Percentiles rank a stretch among this genome's conserved stretches.
These are phyloP conservation scores for Pantherophis vulpinus DNA, from an alignment of 2,797 vertebrate genomes.

Conservation along the genomic window DNA sequence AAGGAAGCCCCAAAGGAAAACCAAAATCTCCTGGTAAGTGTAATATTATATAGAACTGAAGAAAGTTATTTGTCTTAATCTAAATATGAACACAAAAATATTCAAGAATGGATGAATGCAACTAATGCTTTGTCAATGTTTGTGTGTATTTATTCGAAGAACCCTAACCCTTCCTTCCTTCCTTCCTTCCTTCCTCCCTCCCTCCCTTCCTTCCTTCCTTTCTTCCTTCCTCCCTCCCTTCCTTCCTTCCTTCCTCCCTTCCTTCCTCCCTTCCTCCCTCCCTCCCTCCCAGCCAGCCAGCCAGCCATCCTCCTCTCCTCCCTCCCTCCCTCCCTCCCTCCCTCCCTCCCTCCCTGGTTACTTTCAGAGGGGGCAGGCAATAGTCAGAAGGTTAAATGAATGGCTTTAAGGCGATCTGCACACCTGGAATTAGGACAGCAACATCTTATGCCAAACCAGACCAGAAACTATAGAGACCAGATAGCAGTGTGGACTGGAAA, in stretches of 20 bases:
- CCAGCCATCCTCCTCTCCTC: too few relatives aligned
- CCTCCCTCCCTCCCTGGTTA: background rate
- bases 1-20: constrained; percentile 54
- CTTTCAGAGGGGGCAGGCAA: background rate
- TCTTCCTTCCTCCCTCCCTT: too few relatives aligned
- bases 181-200: too few relatives aligned
- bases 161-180: too few relatives aligned
- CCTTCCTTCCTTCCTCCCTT: too few relatives aligned
- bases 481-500: background rate
- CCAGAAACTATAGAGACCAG: background rate
- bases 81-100: background rate
- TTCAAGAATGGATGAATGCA: background rate
- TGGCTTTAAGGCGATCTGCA: background rate
- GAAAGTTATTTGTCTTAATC: constrained; percentile 3
- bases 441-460: background rate
- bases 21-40: constrained; percentile 45
- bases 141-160: background rate
- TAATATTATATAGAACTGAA: constrained; percentile 1
- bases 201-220: too few relatives aligned
- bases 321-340: too few relatives aligned
- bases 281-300: too few relatives aligned
- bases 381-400: background rate
- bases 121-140: background rate
- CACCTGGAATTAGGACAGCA: background rate
- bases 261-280: too few relatives aligned